Percentiles rank a stretch among this genome's conserved stretches.
Evolutionary conservation across 2,113 vertebrate genomes (phyloP).

Genomic region (Erinaceus europaeus): DNA sequence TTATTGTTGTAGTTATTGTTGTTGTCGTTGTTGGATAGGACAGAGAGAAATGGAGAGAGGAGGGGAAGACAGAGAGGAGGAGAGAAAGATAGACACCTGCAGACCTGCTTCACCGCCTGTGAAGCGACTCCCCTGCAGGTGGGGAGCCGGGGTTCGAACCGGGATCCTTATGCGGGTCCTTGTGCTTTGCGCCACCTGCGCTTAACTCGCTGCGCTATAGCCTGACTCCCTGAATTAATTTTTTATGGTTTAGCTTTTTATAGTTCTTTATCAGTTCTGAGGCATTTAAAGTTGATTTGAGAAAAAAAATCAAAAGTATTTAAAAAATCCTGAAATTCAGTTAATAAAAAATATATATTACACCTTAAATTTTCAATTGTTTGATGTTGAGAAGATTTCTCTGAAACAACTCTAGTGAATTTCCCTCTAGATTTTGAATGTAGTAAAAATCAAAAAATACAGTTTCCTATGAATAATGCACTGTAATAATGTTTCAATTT

Average conservation of each 20-base stretch:
- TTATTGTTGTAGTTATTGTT: no score
- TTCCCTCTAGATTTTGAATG: background rate
- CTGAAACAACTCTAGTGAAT: background rate
- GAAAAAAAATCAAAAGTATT: background rate
- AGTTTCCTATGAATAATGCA: background rate
- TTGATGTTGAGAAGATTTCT: background rate
- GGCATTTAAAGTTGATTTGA: background rate
- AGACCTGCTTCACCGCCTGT: no score
- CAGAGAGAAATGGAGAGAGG: no score
- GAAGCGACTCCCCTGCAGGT: no score
- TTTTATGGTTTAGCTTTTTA: background rate
- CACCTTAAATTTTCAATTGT: background rate
- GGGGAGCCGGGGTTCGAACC: no score
- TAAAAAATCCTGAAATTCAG: no score
- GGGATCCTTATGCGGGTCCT: no score
- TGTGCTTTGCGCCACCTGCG: no score
- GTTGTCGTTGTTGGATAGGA: no score
- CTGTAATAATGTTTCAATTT: background rate
- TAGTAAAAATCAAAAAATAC: background rate
- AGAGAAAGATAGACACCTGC: no score
- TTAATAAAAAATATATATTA: background rate
- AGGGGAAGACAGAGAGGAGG: no score
- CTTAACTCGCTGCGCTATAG: no score
- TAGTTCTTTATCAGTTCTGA: background rate
- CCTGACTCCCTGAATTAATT: background rate